Percentiles rank a stretch among this genome's conserved stretches.
phyloP scores from a whole-genome alignment of 2,888 invertebrate species.

The Tachina fera region DNA sequence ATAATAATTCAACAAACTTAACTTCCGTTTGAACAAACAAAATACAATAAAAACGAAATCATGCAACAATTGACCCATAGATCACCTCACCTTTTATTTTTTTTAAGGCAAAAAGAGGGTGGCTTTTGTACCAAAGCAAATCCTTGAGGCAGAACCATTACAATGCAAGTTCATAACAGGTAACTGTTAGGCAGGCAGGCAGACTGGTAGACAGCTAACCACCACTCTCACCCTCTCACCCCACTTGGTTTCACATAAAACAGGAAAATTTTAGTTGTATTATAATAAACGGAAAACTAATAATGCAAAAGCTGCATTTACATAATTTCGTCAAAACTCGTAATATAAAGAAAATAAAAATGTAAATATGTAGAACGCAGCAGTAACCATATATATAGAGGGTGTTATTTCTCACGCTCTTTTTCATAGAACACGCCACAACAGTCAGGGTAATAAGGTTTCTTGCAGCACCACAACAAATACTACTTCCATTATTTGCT shows the following conservation, averaged over 20 bases:
- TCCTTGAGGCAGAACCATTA: conserved; percentile 69
- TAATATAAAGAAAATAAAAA: conserved; percentile 20
- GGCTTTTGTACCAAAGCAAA: conserved; percentile 30
- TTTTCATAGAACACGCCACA: conserved; percentile 10
- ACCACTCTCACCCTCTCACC: conserved; percentile 37
- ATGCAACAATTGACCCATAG: conserved; percentile 68
- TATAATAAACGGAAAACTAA: conserved; percentile 38
- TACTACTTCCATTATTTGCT: conserved; percentile 28
- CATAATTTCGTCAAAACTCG: conserved; percentile 49
- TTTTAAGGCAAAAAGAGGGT: conserved; percentile 6
- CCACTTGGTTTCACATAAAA: conserved; percentile 28
- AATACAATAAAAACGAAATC: conserved; percentile 45
- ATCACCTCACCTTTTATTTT: conserved; percentile 45
- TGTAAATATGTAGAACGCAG: conserved; percentile 12
- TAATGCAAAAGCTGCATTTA: conserved; percentile 69
- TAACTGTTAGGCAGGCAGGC: conserved; percentile 7
- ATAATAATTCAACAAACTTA: conserved; percentile 47
- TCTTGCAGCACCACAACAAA: conserved; percentile 5
- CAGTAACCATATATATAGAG: conserved; percentile 38
- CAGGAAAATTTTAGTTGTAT: conserved; percentile 49
- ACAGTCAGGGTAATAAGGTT: conserved; percentile 54
- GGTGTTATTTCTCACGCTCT: conserved; percentile 69
- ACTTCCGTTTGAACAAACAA: conserved; percentile 45
- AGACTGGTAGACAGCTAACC: not conserved
- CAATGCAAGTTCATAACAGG: conserved; percentile 66